These are phyloP conservation scores for Oscheius sp. DNA, from an alignment of 2,888 invertebrate species.

Conservation along the genomic window DNA sequence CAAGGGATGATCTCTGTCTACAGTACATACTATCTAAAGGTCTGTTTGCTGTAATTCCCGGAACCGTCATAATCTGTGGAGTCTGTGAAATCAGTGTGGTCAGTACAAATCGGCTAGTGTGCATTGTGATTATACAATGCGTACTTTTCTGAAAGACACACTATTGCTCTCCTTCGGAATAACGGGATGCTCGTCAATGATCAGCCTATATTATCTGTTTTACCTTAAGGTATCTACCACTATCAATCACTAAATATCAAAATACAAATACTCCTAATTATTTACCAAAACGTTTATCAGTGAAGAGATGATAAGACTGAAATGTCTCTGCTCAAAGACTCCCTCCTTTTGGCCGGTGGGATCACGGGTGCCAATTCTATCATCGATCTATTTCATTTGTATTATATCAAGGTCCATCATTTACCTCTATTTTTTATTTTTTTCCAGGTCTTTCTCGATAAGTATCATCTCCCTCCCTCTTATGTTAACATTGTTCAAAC, in stretches of 20 bases:
- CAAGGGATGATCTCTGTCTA: not conserved
- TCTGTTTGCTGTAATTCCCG: no score
- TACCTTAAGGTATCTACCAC: slow-evolving; percentile 19
- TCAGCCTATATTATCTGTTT: slow-evolving; percentile 10
- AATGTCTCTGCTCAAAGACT: slow-evolving; percentile 2
- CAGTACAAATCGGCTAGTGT: no score
- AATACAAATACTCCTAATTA: no score
- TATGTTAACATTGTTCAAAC: slow-evolving; percentile 51
- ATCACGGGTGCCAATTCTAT: not conserved
- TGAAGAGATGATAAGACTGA: no score
- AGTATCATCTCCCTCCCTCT: slow-evolving; percentile 45
- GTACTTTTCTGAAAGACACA: slow-evolving; percentile 5
- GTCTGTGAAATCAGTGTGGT: no score
- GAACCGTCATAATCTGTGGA: no score
- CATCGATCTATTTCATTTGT: slow-evolving; percentile 8
- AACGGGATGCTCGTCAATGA: not conserved
- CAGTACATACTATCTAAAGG: not conserved
- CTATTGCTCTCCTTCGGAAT: slow-evolving; percentile 1
- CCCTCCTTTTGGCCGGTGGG: not conserved
- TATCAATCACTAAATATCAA: not conserved
- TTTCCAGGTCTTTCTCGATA: slow-evolving; percentile 50
- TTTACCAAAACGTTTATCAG: no score
- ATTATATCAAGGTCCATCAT: slow-evolving; percentile 21
- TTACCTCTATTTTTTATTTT: not conserved
- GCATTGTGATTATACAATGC: no score